Evolutionary conservation across 2,888 invertebrate genomes (phyloP).

Genomic region (Cosmia trapezina): DNA sequence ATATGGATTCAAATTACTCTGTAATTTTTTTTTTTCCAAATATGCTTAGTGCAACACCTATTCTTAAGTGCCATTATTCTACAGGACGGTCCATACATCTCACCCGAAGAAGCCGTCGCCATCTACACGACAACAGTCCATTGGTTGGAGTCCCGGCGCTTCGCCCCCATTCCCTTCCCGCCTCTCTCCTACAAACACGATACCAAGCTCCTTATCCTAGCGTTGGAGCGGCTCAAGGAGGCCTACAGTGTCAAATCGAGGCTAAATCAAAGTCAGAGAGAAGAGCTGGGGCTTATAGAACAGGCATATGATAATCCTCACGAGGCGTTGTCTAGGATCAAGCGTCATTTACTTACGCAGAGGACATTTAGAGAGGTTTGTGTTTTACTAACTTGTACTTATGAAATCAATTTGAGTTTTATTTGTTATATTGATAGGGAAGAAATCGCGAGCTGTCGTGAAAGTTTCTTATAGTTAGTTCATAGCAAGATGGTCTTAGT

Average conservation of each 20-base stretch:
- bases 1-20: no score
- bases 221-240: slow-evolving; percentile 98
- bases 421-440: neutral
- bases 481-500: neutral
- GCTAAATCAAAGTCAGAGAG: slow-evolving; percentile 99
- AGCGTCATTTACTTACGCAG: slow-evolving; percentile 99
- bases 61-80: neutral
- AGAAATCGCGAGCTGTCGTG: neutral
- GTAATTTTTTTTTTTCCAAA: no score
- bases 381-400: slow-evolving; percentile 24
- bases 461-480: neutral
- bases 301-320: slow-evolving; percentile 99
- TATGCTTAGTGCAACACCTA: neutral
- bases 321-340: slow-evolving; percentile 99
- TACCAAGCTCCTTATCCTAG: slow-evolving; percentile 99
- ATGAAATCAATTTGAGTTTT: neutral
- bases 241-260: slow-evolving; percentile 99
- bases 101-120: slow-evolving; percentile 99
- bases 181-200: slow-evolving; percentile 99
- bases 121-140: slow-evolving; percentile 99
- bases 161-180: slow-evolving; percentile 99
- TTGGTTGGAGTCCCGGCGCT: slow-evolving; percentile 99
- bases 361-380: slow-evolving; percentile 98
- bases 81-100: slow-evolving; percentile 99
- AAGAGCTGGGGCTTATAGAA: slow-evolving; percentile 99